These are phyloP conservation scores for Tachypleus tridentatus DNA, from an alignment of 1,140 invertebrate genomes.

Conservation along the genomic window DNA sequence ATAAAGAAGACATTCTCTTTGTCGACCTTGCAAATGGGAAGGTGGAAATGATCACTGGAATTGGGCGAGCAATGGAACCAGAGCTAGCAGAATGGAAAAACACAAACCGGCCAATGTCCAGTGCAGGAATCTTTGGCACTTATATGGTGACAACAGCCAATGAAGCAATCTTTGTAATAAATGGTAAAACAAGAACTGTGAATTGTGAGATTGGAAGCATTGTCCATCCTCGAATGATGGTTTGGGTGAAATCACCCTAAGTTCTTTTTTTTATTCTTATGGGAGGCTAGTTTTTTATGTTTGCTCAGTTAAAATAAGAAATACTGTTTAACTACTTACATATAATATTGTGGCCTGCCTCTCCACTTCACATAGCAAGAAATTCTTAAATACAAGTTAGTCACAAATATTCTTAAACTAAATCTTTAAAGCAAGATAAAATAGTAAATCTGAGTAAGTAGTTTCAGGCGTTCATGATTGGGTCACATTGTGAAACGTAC, in stretches of 20 bases:
- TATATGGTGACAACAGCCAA: conserved; percentile 61
- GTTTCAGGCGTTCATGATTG: too few relatives aligned
- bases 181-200: conserved; percentile 56
- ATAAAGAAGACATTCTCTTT: conserved; percentile 61
- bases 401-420: too few relatives aligned
- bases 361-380: not conserved
- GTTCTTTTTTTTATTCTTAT: too few relatives aligned
- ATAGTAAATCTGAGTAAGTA: too few relatives aligned
- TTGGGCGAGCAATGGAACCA: conserved; percentile 46
- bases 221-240: conserved; percentile 48
- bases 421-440: too few relatives aligned
- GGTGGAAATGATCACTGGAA: conserved; percentile 65
- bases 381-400: too few relatives aligned
- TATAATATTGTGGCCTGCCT: not conserved
- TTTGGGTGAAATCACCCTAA: conserved; percentile 43
- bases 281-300: not conserved
- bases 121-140: conserved; percentile 56
- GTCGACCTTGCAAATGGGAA: conserved; percentile 60
- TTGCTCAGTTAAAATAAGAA: not conserved
- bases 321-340: not conserved
- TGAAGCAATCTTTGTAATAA: conserved; percentile 57
- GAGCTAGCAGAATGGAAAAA: conserved; percentile 50
- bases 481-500: too few relatives aligned
- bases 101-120: conserved; percentile 52
- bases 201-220: conserved; percentile 63